Conservation (phyloP, 2,888 invertebrate species). For the Agelastica alni region DNA sequence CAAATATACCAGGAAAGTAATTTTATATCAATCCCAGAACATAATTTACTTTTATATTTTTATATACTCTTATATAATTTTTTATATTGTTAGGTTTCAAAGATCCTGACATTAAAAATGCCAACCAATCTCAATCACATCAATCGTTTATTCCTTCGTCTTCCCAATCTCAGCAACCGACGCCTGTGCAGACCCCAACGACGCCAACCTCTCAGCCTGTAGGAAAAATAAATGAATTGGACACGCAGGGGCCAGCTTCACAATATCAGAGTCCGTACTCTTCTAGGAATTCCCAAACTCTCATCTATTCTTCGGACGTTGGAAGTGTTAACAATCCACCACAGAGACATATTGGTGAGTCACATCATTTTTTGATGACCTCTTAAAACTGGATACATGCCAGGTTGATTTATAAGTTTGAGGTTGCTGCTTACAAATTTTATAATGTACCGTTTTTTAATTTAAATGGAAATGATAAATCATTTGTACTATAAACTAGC, state of each 20-base stretch:
- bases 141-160: slow-evolving; percentile 39
- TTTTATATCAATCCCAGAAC: too few relatives aligned
- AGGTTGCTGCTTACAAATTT: too few relatives aligned
- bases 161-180: slow-evolving; percentile 49
- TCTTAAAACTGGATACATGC: too few relatives aligned
- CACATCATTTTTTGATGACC: too few relatives aligned
- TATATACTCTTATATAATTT: too few relatives aligned
- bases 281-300: slow-evolving; percentile 76
- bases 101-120: slow-evolving; percentile 45
- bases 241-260: slow-evolving; percentile 61
- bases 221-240: slow-evolving; percentile 80
- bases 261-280: slow-evolving; percentile 61
- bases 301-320: slow-evolving; percentile 83
- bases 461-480: too few relatives aligned
- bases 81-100: slow-evolving; percentile 35
- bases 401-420: too few relatives aligned
- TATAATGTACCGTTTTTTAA: too few relatives aligned
- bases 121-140: slow-evolving; percentile 37
- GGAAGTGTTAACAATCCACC: slow-evolving; percentile 63
- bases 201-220: slow-evolving; percentile 50
- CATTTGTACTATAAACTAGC: too few relatives aligned
- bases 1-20: too few relatives aligned
- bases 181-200: slow-evolving; percentile 23
- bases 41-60: too few relatives aligned
- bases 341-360: slow-evolving; percentile 61